Evolutionary conservation across 2,113 vertebrate species (phyloP), one percentile per base, ranked within the genome.

Genomic region (Hippocampus mohnikei): DNA sequence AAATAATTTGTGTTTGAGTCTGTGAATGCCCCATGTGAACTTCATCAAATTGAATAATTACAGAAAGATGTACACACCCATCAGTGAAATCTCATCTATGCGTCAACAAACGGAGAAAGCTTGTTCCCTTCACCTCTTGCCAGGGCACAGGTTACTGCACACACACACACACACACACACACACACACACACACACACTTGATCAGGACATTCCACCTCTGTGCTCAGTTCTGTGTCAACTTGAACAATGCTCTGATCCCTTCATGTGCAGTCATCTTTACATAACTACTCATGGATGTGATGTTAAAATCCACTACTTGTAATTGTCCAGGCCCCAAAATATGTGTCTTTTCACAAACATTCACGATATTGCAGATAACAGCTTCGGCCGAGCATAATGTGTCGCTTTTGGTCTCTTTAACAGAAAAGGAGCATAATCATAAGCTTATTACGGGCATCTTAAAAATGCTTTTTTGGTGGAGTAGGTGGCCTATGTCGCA

Each of bases 41-140:
- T 3, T 56, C 7, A 8, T 40, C 12, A 8, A 23, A 56, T 29
- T 23, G 7, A 46, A 16, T 27, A 64, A 59, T 48, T 25, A 40
- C 13, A 2, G 46, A 65, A 48, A 25, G 1, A 64, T 27, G 56
- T 33, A 71, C 62, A 77, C 72, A 75, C 70, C 69, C 70, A 71
- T 50, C 21, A 13, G n/a, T 67, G 4, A 71, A 60, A 80, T 74
- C 65, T 74, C 44, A 62, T 67, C 29, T 64, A 16, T 0, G 7
- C 2, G 0, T 37, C 58, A 33, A 60, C 11, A 8, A 0, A 25
- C 27, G 1, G 5, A n/a, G 46, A 55, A 40, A 37, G 44, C 13
- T 52, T 66, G 5, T 29, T 44, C 2, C 12, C 64, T 12, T 1
- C 0, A 53, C 29, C 18, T 69, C 29, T 59, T 23, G 42, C 15